Conservation (phyloP, 2,113 vertebrate genomes). For the Cebus imitator region DNA sequence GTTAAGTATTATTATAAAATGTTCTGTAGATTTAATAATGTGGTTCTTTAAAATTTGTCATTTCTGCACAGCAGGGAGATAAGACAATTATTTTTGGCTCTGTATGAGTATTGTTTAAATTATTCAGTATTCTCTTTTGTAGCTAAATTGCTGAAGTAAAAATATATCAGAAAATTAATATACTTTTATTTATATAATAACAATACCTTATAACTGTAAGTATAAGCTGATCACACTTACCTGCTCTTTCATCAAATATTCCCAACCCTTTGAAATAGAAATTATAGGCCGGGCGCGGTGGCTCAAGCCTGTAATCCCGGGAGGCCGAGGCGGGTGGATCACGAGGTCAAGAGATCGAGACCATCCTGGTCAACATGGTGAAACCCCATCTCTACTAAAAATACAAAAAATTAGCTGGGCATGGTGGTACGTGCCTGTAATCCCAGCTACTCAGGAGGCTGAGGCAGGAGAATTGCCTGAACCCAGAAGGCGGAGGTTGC, state of each 20-base stretch:
- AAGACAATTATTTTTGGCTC: neutral
- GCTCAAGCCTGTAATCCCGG: no score
- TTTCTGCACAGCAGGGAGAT: neutral
- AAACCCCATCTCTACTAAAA: no score
- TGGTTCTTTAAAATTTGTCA: neutral
- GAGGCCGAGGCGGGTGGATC: no score
- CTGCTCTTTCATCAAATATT: conserved; percentile 6
- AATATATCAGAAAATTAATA: neutral
- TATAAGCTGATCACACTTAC: neutral
- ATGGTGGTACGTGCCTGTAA: no score
- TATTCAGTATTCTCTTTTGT: neutral
- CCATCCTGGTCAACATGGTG: no score
- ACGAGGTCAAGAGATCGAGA: no score
- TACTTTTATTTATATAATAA: neutral
- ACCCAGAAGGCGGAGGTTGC: no score
- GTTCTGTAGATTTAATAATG: neutral
- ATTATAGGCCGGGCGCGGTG: neutral
- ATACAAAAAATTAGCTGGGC: no score
- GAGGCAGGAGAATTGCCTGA: no score
- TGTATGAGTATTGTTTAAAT: conserved; percentile 10
- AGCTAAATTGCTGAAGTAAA: neutral
- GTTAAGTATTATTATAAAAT: neutral
- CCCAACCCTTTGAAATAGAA: neutral
- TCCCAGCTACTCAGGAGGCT: no score
- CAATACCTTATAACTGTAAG: neutral